These are phyloP conservation scores for Menidia menidia DNA, from an alignment of 2,797 vertebrate species.

Conservation along the genomic window DNA sequence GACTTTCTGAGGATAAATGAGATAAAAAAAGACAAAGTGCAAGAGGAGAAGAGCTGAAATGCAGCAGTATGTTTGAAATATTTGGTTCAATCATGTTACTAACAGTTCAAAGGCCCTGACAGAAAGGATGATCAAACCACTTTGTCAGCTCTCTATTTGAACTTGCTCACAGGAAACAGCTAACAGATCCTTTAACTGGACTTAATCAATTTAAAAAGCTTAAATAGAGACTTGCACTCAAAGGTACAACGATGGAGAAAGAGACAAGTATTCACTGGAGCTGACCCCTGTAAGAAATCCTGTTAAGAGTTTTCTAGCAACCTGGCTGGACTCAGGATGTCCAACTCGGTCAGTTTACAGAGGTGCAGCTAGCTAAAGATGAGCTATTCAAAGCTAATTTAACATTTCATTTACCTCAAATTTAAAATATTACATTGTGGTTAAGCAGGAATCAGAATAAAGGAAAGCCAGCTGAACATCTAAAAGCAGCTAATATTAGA, in stretches of 20 bases:
- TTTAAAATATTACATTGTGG: background rate
- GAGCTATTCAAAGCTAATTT: too few relatives aligned
- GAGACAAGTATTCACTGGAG: background rate
- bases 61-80: too few relatives aligned
- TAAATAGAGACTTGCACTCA: slow-evolving; percentile 37
- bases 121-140: background rate
- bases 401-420: background rate
- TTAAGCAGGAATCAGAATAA: background rate
- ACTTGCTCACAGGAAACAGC: slow-evolving; percentile 29
- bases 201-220: slow-evolving; percentile 56
- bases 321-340: background rate
- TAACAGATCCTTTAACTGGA: slow-evolving; percentile 66
- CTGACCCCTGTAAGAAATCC: background rate
- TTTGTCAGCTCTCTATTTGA: background rate
- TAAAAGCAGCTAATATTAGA: background rate
- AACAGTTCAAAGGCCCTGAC: background rate
- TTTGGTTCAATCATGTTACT: background rate
- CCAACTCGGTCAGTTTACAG: too few relatives aligned
- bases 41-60: background rate
- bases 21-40: background rate
- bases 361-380: too few relatives aligned
- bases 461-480: background rate
- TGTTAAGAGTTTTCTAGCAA: slow-evolving; percentile 1
- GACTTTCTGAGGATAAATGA: slow-evolving; percentile 84
- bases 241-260: background rate